Conservation (phyloP, 1,140 invertebrate genomes). For the Chrysopa pallens region DNA sequence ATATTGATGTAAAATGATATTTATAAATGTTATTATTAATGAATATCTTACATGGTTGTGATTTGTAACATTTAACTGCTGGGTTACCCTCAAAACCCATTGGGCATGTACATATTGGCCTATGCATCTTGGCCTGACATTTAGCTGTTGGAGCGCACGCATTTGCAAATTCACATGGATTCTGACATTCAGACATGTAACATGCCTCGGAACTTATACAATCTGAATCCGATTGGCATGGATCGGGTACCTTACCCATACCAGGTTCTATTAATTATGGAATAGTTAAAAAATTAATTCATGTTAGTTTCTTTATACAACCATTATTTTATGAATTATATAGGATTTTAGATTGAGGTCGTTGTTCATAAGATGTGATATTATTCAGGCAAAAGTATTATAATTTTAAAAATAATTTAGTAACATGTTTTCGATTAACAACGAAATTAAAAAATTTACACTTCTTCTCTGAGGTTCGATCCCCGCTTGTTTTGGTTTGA, state of each 20-base stretch:
- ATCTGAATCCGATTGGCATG: slow-evolving; percentile 52
- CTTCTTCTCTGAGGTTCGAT: too few species aligned
- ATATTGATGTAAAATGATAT: too few species aligned
- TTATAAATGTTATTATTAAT: neutral
- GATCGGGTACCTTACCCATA: slow-evolving; percentile 41
- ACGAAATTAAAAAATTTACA: too few species aligned
- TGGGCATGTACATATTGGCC: slow-evolving; percentile 58
- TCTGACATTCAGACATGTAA: slow-evolving; percentile 51
- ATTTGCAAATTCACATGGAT: slow-evolving; percentile 54
- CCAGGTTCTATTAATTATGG: slow-evolving; percentile 34
- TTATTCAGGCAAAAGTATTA: too few species aligned
- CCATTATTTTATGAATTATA: neutral
- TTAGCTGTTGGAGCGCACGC: slow-evolving; percentile 51
- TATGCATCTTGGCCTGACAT: slow-evolving; percentile 52
- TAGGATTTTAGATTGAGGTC: too few species aligned
- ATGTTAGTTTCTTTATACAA: slow-evolving; percentile 5
- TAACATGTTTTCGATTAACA: too few species aligned
- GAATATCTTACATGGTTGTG: slow-evolving; percentile 45
- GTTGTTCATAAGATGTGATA: too few species aligned
- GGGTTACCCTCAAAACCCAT: slow-evolving; percentile 58
- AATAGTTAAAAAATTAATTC: slow-evolving; percentile 9
- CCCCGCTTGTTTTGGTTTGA: too few species aligned
- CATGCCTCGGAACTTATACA: slow-evolving; percentile 56
- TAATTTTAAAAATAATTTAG: too few species aligned
- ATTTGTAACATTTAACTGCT: slow-evolving; percentile 47